Evolutionary conservation across 2,797 vertebrate species (phyloP), one percentile per base, ranked within the genome.

Genomic region (Odontamblyopus lacepedii): DNA sequence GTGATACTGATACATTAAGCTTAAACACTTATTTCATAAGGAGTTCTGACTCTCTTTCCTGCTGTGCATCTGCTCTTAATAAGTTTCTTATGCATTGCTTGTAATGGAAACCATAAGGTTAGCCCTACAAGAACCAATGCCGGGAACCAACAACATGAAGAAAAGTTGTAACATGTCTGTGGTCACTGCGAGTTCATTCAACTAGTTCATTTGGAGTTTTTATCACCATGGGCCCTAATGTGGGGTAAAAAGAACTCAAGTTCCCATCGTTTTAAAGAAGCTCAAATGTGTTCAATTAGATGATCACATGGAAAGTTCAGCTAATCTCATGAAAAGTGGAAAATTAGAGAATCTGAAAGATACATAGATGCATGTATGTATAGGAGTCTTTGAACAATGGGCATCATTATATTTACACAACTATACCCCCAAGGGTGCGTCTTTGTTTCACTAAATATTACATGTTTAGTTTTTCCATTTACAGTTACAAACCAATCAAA

Each of bases 301-400:
- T 67, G 60, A 77, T 77, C 65, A 67, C 78, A 75, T 53, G 56
- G 71, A 72, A 76, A 57, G 23, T 75, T 73, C 50, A 71, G 78
- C 69, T 64, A 44, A 60, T 26, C 13, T 26, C 38, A 6, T 57
- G 35, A 53, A 61, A 63, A 64, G 69, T 61, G 53, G 66, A 18
- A 70, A 69, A 75, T 76, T 76, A 29, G 53, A 67, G 59, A 76
- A 50, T 69, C 56, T 7, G 29, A 27, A 66, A 6, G 7, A 12
- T 38, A 38, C 7, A 38, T 38, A 38, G 35, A 15, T 48, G 44
- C 4, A 13, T 15, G 13, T 48, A 15, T 48, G 13, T 48, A 15
- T 48, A 35, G 32, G 5, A 35, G 41, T 44, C 41, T 44, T 44
- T 44, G 41, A 44, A 44, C 11, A 44, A 44, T 44, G 41, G 4